Evolutionary conservation across 2,113 vertebrate species (phyloP).

Genomic region (Cacatua alba): DNA sequence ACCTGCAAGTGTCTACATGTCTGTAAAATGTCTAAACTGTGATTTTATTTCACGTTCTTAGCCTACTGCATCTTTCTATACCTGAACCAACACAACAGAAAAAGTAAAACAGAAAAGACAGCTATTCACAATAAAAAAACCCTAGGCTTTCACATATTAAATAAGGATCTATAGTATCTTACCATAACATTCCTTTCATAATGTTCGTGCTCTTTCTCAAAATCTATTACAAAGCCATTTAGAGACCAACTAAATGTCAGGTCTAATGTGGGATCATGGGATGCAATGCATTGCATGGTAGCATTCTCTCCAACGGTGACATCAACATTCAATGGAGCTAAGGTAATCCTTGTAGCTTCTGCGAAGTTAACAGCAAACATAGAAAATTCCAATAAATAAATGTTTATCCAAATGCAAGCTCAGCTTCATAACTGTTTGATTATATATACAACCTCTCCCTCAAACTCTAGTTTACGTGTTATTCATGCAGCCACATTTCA

Average conservation of each 20-base stretch:
- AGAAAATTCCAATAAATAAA: conserved; percentile 25
- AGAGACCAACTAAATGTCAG: conserved; percentile 95
- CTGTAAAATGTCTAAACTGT: not conserved
- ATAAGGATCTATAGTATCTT: conserved; percentile 59
- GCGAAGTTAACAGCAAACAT: conserved; percentile 49
- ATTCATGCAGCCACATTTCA: not conserved
- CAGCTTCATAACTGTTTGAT: not conserved
- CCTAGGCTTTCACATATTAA: not conserved
- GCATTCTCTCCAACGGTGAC: conserved; percentile 89
- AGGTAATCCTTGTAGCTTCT: conserved; percentile 94
- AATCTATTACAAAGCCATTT: conserved; percentile 88
- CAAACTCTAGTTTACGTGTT: not conserved
- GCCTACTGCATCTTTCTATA: not conserved
- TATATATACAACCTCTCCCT: not conserved
- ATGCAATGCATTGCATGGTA: conserved; percentile 90
- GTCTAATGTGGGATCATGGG: conserved; percentile 87
- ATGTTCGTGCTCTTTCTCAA: conserved; percentile 84
- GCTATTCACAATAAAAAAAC: not conserved
- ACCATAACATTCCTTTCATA: conserved; percentile 87
- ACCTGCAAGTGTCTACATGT: not conserved
- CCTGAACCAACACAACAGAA: not conserved
- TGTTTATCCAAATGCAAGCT: not conserved
- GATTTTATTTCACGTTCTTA: not conserved
- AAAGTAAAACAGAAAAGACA: not conserved
- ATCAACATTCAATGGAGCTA: conserved; percentile 88